A percentile compares a stretch with the other conserved stretches of the same genome.
phyloP scores from a whole-genome alignment of 2,888 invertebrate species.

The Antheraea assamensis region DNA sequence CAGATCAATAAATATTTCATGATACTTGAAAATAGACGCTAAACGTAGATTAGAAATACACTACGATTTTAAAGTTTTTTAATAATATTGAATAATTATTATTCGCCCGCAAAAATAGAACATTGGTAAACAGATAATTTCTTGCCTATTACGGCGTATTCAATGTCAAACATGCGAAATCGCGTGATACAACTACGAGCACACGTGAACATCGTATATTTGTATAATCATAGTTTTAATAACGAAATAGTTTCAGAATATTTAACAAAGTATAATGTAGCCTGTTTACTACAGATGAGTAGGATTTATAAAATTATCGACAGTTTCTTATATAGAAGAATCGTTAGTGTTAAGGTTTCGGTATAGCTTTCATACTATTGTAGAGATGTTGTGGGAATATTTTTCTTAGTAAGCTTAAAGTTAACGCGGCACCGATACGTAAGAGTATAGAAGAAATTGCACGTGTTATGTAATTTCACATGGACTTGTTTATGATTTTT shows the following conservation, averaged over 20 bases:
- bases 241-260: background rate
- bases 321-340: constrained; percentile 18
- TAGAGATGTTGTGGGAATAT: constrained; percentile 29
- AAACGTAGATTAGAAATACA: background rate
- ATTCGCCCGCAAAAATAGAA: background rate
- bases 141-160: background rate
- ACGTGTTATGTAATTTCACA: constrained; percentile 79
- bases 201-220: background rate
- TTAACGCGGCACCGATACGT: constrained; percentile 61
- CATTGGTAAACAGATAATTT: background rate
- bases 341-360: constrained; percentile 41
- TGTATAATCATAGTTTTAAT: background rate
- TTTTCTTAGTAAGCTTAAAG: constrained; percentile 47
- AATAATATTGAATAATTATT: background rate
- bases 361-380: constrained; percentile 56
- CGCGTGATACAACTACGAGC: background rate
- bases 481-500: constrained; percentile 78
- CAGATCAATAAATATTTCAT: background rate
- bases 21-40: background rate
- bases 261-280: constrained; percentile 1
- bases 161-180: background rate
- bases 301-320: background rate
- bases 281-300: background rate
- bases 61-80: background rate
- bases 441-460: constrained; percentile 69